Evolutionary conservation across 2,113 vertebrate genomes (phyloP).

Genomic region (Bufo gargarizans): DNA sequence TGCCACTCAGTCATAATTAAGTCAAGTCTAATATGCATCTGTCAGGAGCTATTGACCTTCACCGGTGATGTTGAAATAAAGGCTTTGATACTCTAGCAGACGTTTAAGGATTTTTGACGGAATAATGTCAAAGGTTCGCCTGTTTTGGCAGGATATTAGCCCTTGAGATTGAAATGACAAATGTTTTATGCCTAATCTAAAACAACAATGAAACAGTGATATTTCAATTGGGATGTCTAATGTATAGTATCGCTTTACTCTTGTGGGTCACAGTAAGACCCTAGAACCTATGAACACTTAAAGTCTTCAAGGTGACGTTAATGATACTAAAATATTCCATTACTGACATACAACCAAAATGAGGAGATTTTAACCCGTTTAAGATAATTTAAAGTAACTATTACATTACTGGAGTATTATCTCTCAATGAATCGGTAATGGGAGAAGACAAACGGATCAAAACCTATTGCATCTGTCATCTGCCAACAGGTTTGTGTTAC

Average conservation of each 20-base stretch:
- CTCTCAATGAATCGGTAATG: background rate
- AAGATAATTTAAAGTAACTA: background rate
- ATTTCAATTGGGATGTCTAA: constrained; percentile 72
- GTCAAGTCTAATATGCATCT: constrained; percentile 75
- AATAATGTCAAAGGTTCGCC: constrained; percentile 79
- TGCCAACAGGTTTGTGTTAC: background rate
- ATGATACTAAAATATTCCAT: background rate
- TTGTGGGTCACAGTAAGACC: constrained; percentile 50
- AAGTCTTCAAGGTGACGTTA: constrained; percentile 27
- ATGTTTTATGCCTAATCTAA: constrained; percentile 78
- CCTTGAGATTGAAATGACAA: constrained; percentile 70
- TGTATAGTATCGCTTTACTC: constrained; percentile 68
- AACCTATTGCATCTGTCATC: background rate
- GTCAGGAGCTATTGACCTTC: constrained; percentile 74
- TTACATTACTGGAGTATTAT: background rate
- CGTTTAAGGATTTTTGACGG: constrained; percentile 72
- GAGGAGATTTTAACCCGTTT: background rate
- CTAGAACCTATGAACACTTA: background rate
- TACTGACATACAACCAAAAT: background rate
- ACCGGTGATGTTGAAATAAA: constrained; percentile 73
- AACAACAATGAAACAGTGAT: constrained; percentile 81
- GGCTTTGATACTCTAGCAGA: constrained; percentile 71
- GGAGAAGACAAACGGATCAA: background rate
- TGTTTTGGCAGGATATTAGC: constrained; percentile 74
- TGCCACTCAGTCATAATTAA: constrained; percentile 66